Conservation (phyloP, 2,797 vertebrate genomes). For the Crossoptilon crossoptilon region DNA sequence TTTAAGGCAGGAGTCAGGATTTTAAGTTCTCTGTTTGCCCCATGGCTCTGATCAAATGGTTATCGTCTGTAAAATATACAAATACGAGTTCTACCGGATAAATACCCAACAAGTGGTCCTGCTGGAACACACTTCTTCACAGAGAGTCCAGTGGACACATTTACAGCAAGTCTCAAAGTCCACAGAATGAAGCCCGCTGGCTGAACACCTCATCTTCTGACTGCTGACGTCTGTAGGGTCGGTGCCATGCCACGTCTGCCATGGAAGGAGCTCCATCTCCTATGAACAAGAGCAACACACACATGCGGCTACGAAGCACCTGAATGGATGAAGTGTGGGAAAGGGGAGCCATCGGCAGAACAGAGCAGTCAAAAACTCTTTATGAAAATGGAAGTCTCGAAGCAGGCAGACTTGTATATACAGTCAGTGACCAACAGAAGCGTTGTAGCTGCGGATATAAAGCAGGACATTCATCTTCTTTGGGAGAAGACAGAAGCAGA, state of each 20-base stretch:
- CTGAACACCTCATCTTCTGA: neutral
- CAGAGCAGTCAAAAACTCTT: constrained; percentile 15
- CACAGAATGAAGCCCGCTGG: neutral
- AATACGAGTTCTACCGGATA: neutral
- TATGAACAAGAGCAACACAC: constrained; percentile 20
- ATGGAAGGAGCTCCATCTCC: constrained; percentile 26
- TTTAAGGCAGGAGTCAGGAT: constrained; percentile 72
- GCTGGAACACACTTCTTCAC: neutral
- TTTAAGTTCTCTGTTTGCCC: constrained; percentile 61
- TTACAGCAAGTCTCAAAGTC: neutral
- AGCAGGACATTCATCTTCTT: neutral
- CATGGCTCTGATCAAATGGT: constrained; percentile 43
- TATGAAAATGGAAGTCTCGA: neutral
- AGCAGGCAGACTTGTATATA: constrained; percentile 29
- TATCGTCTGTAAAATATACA: constrained; percentile 4
- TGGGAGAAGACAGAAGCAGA: neutral
- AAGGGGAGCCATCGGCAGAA: constrained; percentile 27
- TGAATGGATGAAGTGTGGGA: neutral
- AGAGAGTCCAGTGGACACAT: neutral
- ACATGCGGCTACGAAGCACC: neutral
- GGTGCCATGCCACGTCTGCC: neutral
- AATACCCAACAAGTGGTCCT: neutral
- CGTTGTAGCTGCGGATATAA: neutral
- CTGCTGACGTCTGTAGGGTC: constrained; percentile 23
- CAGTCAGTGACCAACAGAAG: neutral